phyloP scores from a whole-genome alignment of 2,797 vertebrate species.

The Artibeus lituratus region DNA sequence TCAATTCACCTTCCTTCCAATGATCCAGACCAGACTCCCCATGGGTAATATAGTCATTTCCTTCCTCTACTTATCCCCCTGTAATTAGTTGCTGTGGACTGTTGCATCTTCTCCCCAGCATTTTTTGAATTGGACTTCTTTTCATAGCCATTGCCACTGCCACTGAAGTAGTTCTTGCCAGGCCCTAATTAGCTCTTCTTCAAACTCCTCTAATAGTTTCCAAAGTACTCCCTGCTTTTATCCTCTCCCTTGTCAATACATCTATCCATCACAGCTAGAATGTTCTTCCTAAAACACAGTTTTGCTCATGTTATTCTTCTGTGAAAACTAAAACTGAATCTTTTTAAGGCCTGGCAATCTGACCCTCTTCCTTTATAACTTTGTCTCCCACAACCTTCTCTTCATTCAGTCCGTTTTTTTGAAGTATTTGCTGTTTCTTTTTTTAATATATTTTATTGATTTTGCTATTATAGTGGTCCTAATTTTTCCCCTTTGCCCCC shows the following conservation, averaged over 20 bases:
- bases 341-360: neutral
- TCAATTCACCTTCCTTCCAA: neutral
- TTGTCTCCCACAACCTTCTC: neutral
- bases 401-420: neutral
- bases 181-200: neutral
- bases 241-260: neutral
- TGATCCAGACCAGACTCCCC: neutral
- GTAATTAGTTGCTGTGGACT: neutral
- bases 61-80: neutral
- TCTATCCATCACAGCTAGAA: neutral
- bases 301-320: neutral
- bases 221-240: neutral
- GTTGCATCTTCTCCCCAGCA: neutral
- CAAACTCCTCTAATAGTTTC: neutral
- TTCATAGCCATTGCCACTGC: neutral
- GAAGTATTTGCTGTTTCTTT: neutral
- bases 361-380: neutral
- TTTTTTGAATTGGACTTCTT: neutral
- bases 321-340: conserved; percentile 35
- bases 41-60: neutral
- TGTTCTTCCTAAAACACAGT: neutral
- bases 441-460: too few relatives aligned
- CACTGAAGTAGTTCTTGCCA: neutral
- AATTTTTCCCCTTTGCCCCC: too few relatives aligned
- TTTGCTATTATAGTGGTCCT: too few relatives aligned